These are phyloP conservation scores for Cephus spinipes DNA, from an alignment of 2,888 invertebrate species.

Conservation along the genomic window DNA sequence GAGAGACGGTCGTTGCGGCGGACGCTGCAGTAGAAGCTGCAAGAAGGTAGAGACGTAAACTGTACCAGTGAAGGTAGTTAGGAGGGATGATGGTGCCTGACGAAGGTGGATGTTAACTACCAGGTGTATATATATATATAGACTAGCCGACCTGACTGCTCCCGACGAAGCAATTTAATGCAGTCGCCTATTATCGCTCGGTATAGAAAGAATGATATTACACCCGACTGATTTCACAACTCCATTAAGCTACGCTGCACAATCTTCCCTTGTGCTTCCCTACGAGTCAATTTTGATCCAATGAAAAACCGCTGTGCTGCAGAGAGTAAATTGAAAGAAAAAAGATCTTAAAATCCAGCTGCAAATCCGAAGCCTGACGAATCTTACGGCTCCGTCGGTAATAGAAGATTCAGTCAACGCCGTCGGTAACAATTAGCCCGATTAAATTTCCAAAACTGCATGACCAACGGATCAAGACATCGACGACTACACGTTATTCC, in stretches of 20 bases:
- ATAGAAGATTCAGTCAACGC: neutral
- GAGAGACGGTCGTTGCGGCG: slow-evolving; percentile 14
- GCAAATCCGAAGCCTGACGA: neutral
- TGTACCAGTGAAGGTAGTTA: neutral
- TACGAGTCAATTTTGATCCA: neutral
- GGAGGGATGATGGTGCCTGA: neutral
- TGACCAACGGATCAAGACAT: neutral
- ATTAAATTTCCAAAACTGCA: neutral
- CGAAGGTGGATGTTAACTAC: slow-evolving; percentile 4
- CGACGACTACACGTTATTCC: too few relatives aligned
- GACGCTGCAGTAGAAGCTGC: slow-evolving; percentile 9
- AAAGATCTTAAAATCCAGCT: neutral
- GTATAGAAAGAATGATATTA: neutral
- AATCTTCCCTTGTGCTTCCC: neutral
- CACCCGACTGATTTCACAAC: neutral
- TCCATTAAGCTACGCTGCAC: neutral
- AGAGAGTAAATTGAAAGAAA: neutral
- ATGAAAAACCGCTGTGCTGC: neutral
- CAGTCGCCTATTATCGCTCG: slow-evolving; percentile 4
- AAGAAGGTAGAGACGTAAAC: slow-evolving; percentile 28
- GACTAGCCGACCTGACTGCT: neutral
- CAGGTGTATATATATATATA: neutral
- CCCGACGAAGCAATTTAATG: neutral
- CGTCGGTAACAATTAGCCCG: neutral
- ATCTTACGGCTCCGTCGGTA: neutral